phyloP scores from a whole-genome alignment of 2,888 invertebrate species.

The Leptopilina myrica region DNA sequence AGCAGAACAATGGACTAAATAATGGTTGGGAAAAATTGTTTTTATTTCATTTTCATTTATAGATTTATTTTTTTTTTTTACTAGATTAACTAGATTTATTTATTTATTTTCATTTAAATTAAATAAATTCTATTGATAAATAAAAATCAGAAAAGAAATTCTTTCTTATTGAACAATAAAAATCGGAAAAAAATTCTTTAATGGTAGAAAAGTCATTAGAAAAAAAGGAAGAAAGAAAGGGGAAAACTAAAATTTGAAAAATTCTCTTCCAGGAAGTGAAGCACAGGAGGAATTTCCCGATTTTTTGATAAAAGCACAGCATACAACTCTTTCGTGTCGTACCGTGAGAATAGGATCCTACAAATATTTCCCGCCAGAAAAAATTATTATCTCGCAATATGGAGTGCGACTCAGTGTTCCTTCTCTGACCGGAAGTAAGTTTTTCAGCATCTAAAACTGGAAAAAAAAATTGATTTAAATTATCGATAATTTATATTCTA shows the following conservation, averaged over 20 bases:
- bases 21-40: too few species aligned
- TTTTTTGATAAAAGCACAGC: slow-evolving; percentile 69
- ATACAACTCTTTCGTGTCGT: slow-evolving; percentile 83
- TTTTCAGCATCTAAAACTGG: background rate
- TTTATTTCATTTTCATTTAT: too few species aligned
- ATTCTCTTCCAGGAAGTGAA: slow-evolving; percentile 8
- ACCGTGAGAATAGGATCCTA: slow-evolving; percentile 92
- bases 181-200: too few species aligned
- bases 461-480: too few species aligned
- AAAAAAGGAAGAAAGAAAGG: background rate
- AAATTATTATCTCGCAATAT: slow-evolving; percentile 79
- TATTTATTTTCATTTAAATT: too few species aligned
- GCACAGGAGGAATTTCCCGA: slow-evolving; percentile 42
- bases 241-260: background rate
- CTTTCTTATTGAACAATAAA: too few species aligned
- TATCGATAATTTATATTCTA: too few species aligned
- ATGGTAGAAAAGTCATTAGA: too few species aligned
- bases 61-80: too few species aligned
- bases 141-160: too few species aligned
- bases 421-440: slow-evolving; percentile 73
- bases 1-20: background rate
- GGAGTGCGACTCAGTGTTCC: slow-evolving; percentile 77
- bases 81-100: too few species aligned
- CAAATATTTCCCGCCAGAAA: slow-evolving; percentile 86
- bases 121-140: too few species aligned